phyloP scores from a whole-genome alignment of 2,888 invertebrate species.

The Dorcus parallelipipedus region DNA sequence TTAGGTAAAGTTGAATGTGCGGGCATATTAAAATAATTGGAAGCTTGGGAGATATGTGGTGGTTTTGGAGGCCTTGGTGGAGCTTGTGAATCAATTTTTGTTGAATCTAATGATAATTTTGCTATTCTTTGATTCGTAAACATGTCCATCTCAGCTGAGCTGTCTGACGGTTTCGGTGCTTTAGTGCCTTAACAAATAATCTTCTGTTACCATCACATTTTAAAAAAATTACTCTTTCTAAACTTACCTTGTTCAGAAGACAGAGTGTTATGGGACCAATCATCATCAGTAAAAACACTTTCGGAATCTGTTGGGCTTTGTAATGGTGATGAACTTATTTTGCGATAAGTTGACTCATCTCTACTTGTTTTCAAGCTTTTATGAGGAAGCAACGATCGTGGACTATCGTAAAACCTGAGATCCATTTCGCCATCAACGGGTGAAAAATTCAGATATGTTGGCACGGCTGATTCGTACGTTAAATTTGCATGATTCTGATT shows the following conservation, averaged over 20 bases:
- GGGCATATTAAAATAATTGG: slow-evolving; percentile 51
- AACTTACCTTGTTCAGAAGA: slow-evolving; percentile 41
- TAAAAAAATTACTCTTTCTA: background rate
- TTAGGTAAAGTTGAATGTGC: slow-evolving; percentile 9
- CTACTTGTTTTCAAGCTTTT: slow-evolving; percentile 28
- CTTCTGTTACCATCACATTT: too few species aligned
- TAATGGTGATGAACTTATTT: slow-evolving; percentile 47
- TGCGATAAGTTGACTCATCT: slow-evolving; percentile 27
- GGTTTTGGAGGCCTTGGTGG: slow-evolving; percentile 79
- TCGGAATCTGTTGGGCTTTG: slow-evolving; percentile 64
- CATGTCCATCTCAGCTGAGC: slow-evolving; percentile 56
- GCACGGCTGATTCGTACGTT: slow-evolving; percentile 32
- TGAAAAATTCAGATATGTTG: slow-evolving; percentile 41
- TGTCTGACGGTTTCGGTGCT: slow-evolving; percentile 53
- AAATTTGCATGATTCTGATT: slow-evolving; percentile 24
- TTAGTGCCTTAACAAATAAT: slow-evolving; percentile 1
- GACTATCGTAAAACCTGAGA: slow-evolving; percentile 56
- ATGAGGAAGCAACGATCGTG: slow-evolving; percentile 34
- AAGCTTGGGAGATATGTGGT: slow-evolving; percentile 52
- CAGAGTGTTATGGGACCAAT: slow-evolving; percentile 55
- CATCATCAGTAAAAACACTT: slow-evolving; percentile 68
- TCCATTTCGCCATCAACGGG: slow-evolving; percentile 44
- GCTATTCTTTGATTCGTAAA: slow-evolving; percentile 4
- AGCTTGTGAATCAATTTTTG: slow-evolving; percentile 52
- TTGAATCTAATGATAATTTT: slow-evolving; percentile 1